Evolutionary conservation across 2,888 invertebrate genomes (phyloP), one percentile per base, ranked within the genome.

Genomic region (Mythimna vitellina): DNA sequence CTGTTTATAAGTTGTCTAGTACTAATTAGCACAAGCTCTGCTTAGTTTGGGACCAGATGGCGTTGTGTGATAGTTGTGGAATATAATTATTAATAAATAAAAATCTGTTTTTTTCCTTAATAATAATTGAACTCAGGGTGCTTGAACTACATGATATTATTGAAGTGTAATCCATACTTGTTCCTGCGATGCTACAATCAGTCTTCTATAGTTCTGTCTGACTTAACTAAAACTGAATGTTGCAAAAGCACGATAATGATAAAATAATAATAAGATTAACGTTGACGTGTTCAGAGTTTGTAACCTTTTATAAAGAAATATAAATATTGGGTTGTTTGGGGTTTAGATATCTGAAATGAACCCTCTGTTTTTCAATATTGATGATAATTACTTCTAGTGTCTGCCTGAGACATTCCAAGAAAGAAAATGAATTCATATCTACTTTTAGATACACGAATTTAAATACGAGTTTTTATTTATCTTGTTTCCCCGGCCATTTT

Each of bases 321-420:
- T 49, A 74, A 62, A 74, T 77, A 79, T 80, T 79, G 56, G 35
- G 46, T 74, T 62, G 12, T 74, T 74, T 62, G 49, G 57, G 49
- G 38, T 65, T 65, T 60, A 53, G 53, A 71, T 71, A 62, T 71
- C 46, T 65, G 46, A 58, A 65, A 62, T 46, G 29, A 35, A 46
- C 25, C 25, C n/a, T n/a, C 42, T 42, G 10, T 42, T 62, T 69
- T 68, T 29, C 58, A 65, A 71, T 42, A 65, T 56, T 61, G 35
- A 78, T 71, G 54, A 72, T 56, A 42, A 76, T 56, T 66, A n/a
- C n/a, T 49, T 4, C 29, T 32, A 25, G 70, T 64, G 53, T 32
- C 62, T 53, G 63, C n/a, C 38, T 49, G 75, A 42, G 76, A 38
- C 62, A 29, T 63, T 32, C 10, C 38, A 60, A 70, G 53, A 70